Evolutionary conservation across 2,113 vertebrate genomes (phyloP).

Genomic region (Paracanthobrama guichenoti): DNA sequence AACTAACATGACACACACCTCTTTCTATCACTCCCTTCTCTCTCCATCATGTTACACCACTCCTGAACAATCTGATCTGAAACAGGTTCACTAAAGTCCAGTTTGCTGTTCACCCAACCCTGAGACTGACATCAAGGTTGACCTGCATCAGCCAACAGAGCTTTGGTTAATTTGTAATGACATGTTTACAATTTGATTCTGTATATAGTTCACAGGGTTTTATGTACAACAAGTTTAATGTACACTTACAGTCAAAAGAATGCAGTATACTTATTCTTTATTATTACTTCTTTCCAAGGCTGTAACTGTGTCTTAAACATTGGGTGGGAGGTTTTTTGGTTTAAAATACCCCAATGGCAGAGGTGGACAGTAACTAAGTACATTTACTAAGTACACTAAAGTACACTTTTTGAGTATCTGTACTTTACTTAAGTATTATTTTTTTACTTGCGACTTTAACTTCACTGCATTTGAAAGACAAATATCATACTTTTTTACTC

Average conservation of each 20-base stretch:
- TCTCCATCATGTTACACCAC: background rate
- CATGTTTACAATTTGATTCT: constrained; percentile 3
- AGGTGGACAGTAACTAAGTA: too few relatives aligned
- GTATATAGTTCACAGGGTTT: background rate
- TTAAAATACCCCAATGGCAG: background rate
- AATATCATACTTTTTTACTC: too few relatives aligned
- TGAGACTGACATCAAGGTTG: background rate
- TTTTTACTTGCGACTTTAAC: too few relatives aligned
- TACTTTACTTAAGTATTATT: too few relatives aligned
- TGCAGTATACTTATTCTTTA: background rate
- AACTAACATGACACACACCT: constrained; percentile 10
- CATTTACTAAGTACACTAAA: too few relatives aligned
- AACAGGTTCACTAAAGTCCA: constrained; percentile 9
- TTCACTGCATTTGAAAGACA: too few relatives aligned
- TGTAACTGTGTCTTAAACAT: background rate
- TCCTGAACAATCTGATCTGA: constrained; percentile 16
- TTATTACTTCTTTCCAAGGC: too few relatives aligned
- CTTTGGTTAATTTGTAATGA: constrained; percentile 6
- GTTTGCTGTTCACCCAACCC: background rate
- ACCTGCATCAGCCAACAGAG: background rate
- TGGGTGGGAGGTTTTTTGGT: background rate
- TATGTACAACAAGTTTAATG: background rate
- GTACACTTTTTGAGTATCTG: too few relatives aligned
- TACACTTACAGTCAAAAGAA: background rate
- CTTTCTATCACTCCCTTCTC: constrained; percentile 26